Base-by-base conservation (phyloP, 1,140 invertebrate species). In the Yoshiicerus persimilis region DNA sequence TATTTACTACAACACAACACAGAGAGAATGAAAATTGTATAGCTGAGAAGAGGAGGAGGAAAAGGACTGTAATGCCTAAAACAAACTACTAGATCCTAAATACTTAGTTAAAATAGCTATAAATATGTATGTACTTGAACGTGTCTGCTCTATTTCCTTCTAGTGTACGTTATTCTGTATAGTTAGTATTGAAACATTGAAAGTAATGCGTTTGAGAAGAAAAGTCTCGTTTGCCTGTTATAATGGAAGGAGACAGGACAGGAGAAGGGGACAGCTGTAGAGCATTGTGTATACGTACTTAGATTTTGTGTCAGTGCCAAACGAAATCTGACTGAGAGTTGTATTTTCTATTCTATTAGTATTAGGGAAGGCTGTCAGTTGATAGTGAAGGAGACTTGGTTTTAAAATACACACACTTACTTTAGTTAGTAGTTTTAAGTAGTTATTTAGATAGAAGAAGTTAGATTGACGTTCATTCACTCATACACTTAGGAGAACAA, bases 381-480 rank as follows among this genome's bases (percentile, higher is more conserved):
- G 20, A 56, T 56, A 56, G n/a, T 56, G 47, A 56, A n/a, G n/a
- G 20, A n/a, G 16, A 47, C 41, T 47, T 47, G 8, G 13, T 47
- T 56, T 56, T 56, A 56, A 56, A 56, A 56, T 56, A 56, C 13
- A 56, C 47, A 56, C 47, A 56, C 47, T 56, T n/a, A 4, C 47
- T 56, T 16, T 16, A n/a, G 47, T 56, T 56, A 56, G n/a, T n/a
- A n/a, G 16, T 56, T 56, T 56, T 56, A 56, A 56, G 47, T 56
- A 56, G 47, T 56, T 56, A 56, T 16, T 56, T 56, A 56, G 47
- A 47, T 11, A n/a, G 70, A 80, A 16, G 30, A 20, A 34, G 75
- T 80, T 80, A 80, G 75, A 80, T 80, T 80, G 75, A 80, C 75
- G 75, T 70, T 32, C 25, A 70, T 70, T 70, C 27, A 70, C 41